Conservation (phyloP, 1,140 invertebrate genomes). For the Leptestheria dahalacensis region DNA sequence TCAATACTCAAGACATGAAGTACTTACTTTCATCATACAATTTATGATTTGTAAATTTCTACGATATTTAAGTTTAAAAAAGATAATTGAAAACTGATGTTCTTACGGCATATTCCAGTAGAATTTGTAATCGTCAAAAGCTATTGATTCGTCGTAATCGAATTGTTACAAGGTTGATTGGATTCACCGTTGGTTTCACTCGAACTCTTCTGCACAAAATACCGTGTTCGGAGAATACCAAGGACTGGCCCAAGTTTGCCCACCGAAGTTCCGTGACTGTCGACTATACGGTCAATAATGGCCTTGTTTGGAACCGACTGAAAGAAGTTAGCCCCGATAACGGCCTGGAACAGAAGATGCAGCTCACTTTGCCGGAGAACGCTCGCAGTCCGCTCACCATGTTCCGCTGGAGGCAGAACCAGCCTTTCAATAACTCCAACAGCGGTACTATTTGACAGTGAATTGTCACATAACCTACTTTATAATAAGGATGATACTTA, state of each 20-base stretch:
- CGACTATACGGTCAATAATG: constrained; percentile 27
- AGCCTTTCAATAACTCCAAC: constrained; percentile 25
- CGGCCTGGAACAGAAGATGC: constrained; percentile 15
- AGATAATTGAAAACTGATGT: too few relatives aligned
- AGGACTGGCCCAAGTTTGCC: background rate
- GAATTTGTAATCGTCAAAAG: too few relatives aligned
- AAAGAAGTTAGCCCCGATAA: constrained; percentile 19
- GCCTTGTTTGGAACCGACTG: constrained; percentile 27
- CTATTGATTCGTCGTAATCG: too few relatives aligned
- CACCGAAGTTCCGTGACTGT: background rate
- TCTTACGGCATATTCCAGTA: too few relatives aligned
- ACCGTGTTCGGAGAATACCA: background rate
- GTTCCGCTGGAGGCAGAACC: constrained; percentile 32
- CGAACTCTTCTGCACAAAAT: background rate
- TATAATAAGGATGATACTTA: too few relatives aligned
- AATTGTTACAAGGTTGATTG: background rate
- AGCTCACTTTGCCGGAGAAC: constrained; percentile 25
- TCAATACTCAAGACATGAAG: background rate
- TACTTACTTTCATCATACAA: background rate
- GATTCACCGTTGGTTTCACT: constrained; percentile 1
- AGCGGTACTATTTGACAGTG: constrained; percentile 14
- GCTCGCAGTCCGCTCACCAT: constrained; percentile 28
- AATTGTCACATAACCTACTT: too few relatives aligned
- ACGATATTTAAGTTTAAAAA: too few relatives aligned
- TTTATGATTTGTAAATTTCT: background rate